These are phyloP conservation scores for Anolis apletophallus DNA, from an alignment of 2,797 vertebrate genomes.

Conservation along the genomic window DNA sequence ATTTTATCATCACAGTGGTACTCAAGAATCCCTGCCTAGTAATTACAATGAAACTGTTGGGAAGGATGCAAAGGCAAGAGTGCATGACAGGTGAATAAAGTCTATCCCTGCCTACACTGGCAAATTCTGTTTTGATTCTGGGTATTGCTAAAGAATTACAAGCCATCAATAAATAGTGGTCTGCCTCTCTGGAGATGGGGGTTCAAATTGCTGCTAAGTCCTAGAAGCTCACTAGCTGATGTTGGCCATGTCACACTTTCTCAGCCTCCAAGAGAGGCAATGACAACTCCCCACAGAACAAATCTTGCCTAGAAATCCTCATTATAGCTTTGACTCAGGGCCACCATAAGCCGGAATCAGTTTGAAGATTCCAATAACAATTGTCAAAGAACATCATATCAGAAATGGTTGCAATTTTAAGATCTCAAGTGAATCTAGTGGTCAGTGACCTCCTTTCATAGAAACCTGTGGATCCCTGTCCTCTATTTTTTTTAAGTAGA, in stretches of 20 bases:
- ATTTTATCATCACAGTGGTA: conserved; percentile 20
- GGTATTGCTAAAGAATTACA: neutral
- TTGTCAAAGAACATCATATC: fast-evolving
- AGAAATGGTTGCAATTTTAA: neutral
- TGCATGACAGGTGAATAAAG: neutral
- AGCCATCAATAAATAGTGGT: too few species aligned
- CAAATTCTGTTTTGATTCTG: fast-evolving
- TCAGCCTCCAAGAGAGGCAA: too few species aligned
- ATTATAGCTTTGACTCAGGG: too few species aligned
- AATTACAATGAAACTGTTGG: conserved; percentile 16
- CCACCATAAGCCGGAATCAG: too few species aligned
- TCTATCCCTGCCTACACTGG: fast-evolving
- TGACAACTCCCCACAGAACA: too few species aligned
- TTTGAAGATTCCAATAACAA: too few species aligned
- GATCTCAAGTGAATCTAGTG: neutral
- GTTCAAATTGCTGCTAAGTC: too few species aligned
- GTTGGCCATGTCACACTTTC: too few species aligned
- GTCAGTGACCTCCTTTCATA: neutral
- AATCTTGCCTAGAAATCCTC: too few species aligned
- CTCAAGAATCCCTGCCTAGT: conserved; percentile 8
- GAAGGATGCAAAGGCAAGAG: neutral
- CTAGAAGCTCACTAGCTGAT: too few species aligned
- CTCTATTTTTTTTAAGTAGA: neutral
- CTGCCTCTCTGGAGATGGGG: too few species aligned
- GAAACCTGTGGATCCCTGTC: too few species aligned